Conservation (phyloP, 2,113 vertebrate species). For the Eulemur rufifrons region DNA sequence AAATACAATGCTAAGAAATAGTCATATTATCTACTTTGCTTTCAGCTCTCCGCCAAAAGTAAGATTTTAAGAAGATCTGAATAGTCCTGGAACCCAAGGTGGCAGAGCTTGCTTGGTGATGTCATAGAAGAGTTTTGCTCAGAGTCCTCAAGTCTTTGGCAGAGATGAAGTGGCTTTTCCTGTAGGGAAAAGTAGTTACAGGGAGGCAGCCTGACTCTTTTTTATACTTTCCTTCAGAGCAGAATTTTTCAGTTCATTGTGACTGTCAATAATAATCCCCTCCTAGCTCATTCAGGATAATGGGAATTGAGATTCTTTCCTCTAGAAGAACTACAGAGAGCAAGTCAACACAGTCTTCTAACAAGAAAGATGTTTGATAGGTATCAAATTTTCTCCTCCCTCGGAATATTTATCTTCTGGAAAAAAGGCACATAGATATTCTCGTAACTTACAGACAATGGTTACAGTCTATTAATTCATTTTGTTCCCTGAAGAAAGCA, state of each 20-base stretch:
- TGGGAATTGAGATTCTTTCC: background rate
- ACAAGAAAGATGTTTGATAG: background rate
- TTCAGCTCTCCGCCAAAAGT: background rate
- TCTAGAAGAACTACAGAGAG: background rate
- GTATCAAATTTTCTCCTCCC: background rate
- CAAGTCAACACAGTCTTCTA: background rate
- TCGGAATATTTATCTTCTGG: background rate
- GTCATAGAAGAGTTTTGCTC: background rate
- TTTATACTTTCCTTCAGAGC: background rate
- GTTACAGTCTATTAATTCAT: background rate
- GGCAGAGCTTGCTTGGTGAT: background rate
- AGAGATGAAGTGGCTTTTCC: background rate
- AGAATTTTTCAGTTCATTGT: background rate
- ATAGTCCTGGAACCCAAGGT: background rate
- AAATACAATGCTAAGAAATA: background rate
- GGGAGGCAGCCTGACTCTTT: background rate
- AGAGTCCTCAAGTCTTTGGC: background rate
- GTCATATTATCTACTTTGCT: background rate
- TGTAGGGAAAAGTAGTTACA: background rate
- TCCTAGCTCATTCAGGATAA: background rate
- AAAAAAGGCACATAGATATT: background rate
- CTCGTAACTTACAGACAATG: background rate
- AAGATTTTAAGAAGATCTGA: background rate
- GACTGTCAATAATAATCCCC: background rate
- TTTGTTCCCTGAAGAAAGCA: background rate